Percentiles rank a stretch among this genome's conserved stretches.
Conservation (phyloP, 2,797 vertebrate genomes). For the Morus bassanus region DNA sequence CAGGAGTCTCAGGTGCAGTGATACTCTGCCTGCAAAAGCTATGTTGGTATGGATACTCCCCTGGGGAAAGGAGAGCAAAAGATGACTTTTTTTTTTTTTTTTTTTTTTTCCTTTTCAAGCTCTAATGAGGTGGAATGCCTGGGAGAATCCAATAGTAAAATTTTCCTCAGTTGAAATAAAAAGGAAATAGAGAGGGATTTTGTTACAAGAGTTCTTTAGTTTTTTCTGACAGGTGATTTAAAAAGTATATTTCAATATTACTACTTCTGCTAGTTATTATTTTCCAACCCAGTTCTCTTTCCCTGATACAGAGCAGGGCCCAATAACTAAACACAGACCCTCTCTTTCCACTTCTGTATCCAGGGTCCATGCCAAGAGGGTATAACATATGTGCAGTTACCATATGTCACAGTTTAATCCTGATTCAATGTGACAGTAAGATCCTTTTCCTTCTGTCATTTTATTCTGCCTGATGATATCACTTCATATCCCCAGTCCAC, state of each 20-base stretch:
- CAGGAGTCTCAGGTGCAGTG: not conserved
- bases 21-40: not conserved
- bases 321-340: not conserved
- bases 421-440: constrained; percentile 31
- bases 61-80: not conserved
- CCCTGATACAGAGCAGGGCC: not conserved
- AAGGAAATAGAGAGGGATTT: not conserved
- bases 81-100: no score
- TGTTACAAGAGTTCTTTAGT: not conserved
- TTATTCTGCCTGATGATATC: not conserved
- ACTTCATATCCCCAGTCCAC: not conserved
- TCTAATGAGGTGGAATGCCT: not conserved
- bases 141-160: not conserved
- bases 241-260: not conserved
- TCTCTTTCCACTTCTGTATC: not conserved
- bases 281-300: not conserved
- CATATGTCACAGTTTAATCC: not conserved
- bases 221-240: not conserved
- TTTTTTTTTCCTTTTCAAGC: not conserved
- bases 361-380: not conserved
- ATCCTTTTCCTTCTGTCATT: constrained; percentile 12
- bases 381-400: not conserved
- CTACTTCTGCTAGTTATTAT: not conserved
- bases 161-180: not conserved
- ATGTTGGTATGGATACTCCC: not conserved